A percentile compares a stretch with the other conserved stretches of the same genome.
phyloP scores from a whole-genome alignment of 2,888 invertebrate species.

The Pachycephus smyrnensis region DNA sequence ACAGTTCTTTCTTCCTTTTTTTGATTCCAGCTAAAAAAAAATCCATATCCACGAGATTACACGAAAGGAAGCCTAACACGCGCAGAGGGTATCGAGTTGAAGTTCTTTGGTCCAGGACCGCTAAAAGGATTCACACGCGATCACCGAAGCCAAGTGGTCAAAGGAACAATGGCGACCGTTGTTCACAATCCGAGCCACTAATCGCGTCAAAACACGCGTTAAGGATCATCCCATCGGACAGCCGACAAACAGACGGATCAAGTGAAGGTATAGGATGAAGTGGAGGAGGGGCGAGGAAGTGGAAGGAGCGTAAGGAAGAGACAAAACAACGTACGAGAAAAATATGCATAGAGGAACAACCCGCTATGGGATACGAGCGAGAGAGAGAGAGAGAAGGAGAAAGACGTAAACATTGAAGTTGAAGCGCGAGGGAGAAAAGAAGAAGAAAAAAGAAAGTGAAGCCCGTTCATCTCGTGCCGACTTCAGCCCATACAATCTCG shows the following conservation, averaged over 20 bases:
- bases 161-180: conserved; percentile 44
- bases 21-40: no score
- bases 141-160: conserved; percentile 18
- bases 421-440: background rate
- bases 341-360: no score
- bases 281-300: background rate
- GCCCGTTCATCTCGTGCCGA: conserved; percentile 14
- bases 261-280: conserved; percentile 24
- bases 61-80: no score
- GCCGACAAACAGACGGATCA: conserved; percentile 23
- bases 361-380: background rate
- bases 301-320: background rate
- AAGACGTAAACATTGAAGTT: conserved; percentile 4
- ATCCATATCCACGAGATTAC: no score
- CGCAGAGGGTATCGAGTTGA: no score
- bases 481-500: no score
- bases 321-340: no score
- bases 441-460: background rate
- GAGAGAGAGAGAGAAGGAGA: background rate
- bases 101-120: background rate
- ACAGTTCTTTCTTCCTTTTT: no score
- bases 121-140: conserved; percentile 41
- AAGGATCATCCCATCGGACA: conserved; percentile 39
- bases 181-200: conserved; percentile 43
- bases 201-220: conserved; percentile 54